Conservation (phyloP, 2,797 vertebrate species). For the Adelosebastes latens region DNA sequence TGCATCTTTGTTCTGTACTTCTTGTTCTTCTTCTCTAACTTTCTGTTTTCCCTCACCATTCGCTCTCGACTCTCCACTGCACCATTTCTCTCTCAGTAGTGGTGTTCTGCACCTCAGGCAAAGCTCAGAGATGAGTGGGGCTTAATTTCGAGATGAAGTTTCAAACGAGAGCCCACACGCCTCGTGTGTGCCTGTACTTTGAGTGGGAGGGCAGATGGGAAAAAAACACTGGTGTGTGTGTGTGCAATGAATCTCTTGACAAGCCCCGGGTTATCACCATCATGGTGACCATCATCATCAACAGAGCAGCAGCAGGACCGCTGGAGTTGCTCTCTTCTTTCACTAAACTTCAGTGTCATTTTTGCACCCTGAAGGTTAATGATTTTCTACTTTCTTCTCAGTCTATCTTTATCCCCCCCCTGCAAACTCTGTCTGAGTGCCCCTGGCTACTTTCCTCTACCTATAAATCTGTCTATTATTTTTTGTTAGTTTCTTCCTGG, state of each 20-base stretch:
- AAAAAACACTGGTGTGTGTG: background rate
- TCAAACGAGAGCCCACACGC: constrained; percentile 53
- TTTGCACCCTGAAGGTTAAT: constrained; percentile 29
- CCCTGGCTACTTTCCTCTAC: constrained; percentile 3
- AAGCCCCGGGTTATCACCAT: constrained; percentile 58
- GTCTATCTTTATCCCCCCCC: constrained; percentile 8
- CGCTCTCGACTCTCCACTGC: constrained; percentile 21
- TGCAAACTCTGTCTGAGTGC: constrained; percentile 3
- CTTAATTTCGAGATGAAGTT: constrained; percentile 63
- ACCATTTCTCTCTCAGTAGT: constrained; percentile 36
- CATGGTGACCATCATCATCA: constrained; percentile 46
- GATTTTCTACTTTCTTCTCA: constrained; percentile 15
- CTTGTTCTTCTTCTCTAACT: background rate
- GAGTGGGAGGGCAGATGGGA: constrained; percentile 52
- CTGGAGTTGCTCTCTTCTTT: constrained; percentile 9
- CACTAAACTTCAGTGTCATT: constrained; percentile 15
- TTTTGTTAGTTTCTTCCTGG: background rate
- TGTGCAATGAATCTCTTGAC: constrained; percentile 46
- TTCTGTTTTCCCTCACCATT: background rate
- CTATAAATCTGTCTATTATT: constrained; percentile 5
- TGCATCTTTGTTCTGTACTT: constrained; percentile 5
- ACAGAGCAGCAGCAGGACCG: constrained; percentile 14
- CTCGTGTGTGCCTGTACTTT: constrained; percentile 35
- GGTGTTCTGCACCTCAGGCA: constrained; percentile 53
- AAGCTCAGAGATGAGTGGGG: constrained; percentile 56